Conservation (phyloP, 2,888 invertebrate species). For the Chymomyza amoena region DNA sequence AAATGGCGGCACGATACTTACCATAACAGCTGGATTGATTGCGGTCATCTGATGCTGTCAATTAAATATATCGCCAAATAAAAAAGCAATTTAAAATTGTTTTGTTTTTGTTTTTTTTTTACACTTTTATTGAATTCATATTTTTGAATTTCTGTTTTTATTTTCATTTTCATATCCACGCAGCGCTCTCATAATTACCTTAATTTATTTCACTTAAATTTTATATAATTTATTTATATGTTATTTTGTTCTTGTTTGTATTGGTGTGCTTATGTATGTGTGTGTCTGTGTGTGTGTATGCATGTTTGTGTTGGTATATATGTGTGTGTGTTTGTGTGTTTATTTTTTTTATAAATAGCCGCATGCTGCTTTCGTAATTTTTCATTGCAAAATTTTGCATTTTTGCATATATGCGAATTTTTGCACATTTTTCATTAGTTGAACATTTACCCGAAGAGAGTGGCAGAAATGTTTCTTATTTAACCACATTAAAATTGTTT, state of each 20-base stretch:
- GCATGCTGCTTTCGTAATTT: background rate
- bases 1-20: background rate
- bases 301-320: conserved; percentile 9
- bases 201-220: conserved; percentile 28
- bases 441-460: background rate
- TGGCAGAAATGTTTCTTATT: conserved; percentile 39
- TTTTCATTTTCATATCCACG: conserved; percentile 18
- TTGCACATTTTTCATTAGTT: background rate
- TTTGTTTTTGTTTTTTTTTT: conserved; percentile 39
- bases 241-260: conserved; percentile 23
- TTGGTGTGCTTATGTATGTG: conserved; percentile 13
- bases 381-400: background rate
- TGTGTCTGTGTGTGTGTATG: background rate
- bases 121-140: conserved; percentile 54
- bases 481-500: conserved; percentile 55
- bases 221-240: conserved; percentile 33
- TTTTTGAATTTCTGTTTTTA: conserved; percentile 20
- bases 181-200: conserved; percentile 15
- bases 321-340: background rate
- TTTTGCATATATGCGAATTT: background rate
- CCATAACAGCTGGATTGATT: background rate
- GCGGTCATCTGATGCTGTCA: conserved; percentile 11
- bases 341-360: background rate
- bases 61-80: conserved; percentile 13
- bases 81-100: conserved; percentile 1